A percentile compares a stretch with the other conserved stretches of the same genome.
Evolutionary conservation across 2,113 vertebrate species (phyloP).

Genomic region (Rhabdornis inornatus): DNA sequence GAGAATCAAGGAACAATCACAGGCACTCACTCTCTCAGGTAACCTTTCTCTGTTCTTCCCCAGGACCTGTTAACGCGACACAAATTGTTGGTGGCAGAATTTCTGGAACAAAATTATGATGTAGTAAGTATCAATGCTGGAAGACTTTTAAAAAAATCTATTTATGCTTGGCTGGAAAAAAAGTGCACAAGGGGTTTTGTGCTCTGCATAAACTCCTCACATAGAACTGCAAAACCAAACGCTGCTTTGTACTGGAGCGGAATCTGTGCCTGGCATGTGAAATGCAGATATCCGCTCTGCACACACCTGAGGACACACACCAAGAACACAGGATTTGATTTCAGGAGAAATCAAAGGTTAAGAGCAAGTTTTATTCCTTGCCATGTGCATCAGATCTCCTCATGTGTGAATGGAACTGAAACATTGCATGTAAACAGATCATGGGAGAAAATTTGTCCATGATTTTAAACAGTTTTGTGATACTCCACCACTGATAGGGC

Average conservation of each 20-base stretch:
- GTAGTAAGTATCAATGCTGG: constrained; percentile 76
- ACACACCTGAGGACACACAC: rapidly evolving
- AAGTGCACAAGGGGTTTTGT: rapidly evolving
- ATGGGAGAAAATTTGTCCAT: rapidly evolving
- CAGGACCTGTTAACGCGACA: constrained; percentile 96
- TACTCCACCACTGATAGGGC: rapidly evolving
- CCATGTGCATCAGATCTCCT: rapidly evolving
- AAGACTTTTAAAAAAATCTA: not conserved
- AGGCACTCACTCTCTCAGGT: not conserved
- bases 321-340: not conserved
- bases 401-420: not conserved
- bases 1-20: not conserved
- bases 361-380: not conserved
- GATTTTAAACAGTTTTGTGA: not conserved
- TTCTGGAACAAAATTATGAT: constrained; percentile 93
- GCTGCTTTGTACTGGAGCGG: not conserved
- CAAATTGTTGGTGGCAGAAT: constrained; percentile 91
- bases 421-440: not conserved
- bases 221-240: not conserved
- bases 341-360: not conserved
- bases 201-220: not conserved
- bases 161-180: not conserved
- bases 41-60: constrained; percentile 39
- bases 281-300: not conserved
- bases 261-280: rapidly evolving